Conservation (phyloP, 1,140 invertebrate species). For the Cotesia chilonis region DNA sequence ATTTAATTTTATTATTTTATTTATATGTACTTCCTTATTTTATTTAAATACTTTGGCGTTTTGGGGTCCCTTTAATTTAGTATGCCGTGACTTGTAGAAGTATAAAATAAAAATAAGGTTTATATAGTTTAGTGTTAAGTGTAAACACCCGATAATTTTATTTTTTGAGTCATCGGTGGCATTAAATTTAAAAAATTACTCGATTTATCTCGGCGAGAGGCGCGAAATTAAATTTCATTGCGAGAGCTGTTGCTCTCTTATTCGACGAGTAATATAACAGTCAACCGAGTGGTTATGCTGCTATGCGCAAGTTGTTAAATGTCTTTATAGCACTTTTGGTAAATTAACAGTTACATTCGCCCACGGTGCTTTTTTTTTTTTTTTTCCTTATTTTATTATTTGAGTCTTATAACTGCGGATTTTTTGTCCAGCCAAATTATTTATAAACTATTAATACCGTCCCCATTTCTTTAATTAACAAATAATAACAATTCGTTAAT, state of each 20-base stretch:
- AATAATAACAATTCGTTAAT: not conserved
- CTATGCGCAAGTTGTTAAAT: not conserved
- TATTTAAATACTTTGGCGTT: too few species aligned
- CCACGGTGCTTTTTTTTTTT: conserved; percentile 11
- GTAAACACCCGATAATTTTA: conserved; percentile 3
- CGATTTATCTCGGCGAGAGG: conserved; percentile 14
- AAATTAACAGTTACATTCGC: conserved; percentile 11
- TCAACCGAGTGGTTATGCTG: not conserved
- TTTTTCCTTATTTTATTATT: not conserved
- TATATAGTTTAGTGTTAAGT: not conserved
- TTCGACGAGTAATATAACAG: not conserved
- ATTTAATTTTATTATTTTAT: conserved; percentile 15
- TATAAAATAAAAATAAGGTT: too few species aligned
- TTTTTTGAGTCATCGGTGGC: not conserved
- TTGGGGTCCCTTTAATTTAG: not conserved
- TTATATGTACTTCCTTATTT: too few species aligned
- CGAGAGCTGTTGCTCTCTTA: too few species aligned
- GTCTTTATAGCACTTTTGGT: conserved; percentile 7
- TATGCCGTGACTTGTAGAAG: not conserved
- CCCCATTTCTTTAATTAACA: not conserved
- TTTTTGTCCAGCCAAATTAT: not conserved
- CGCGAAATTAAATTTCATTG: conserved; percentile 30
- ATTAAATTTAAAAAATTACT: not conserved
- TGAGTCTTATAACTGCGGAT: not conserved
- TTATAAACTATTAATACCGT: not conserved